Conservation (phyloP, 1,140 invertebrate species). For the Hylyphantes graminicola region DNA sequence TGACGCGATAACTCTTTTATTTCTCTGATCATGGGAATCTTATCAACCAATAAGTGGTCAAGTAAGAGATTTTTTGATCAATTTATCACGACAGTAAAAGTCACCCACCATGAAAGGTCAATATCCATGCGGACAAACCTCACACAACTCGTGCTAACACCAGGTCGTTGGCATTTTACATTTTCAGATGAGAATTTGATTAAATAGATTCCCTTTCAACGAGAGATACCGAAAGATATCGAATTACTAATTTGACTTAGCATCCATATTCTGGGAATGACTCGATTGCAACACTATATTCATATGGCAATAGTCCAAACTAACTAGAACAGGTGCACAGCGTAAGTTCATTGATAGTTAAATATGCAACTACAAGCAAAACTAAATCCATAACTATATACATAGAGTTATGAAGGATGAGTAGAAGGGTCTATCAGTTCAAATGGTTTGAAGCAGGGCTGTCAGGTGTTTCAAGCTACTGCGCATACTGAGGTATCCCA, state of each 20-base stretch:
- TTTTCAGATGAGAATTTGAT: slow-evolving; percentile 7
- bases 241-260: slow-evolving; percentile 25
- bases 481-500: too few species aligned
- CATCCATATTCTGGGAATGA: too few species aligned
- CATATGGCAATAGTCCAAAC: too few species aligned
- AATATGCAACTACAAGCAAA: too few species aligned
- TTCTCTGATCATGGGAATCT: background rate
- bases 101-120: slow-evolving; percentile 32
- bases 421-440: too few species aligned
- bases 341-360: too few species aligned
- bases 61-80: slow-evolving; percentile 1
- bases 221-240: slow-evolving; percentile 1
- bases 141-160: background rate
- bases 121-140: slow-evolving; percentile 17
- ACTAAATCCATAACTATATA: too few species aligned
- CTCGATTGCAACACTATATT: too few species aligned
- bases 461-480: too few species aligned
- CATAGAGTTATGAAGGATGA: too few species aligned
- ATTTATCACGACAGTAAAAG: slow-evolving; percentile 34
- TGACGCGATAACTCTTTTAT: background rate
- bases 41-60: slow-evolving; percentile 17
- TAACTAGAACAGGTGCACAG: too few species aligned
- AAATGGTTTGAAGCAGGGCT: too few species aligned
- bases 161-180: slow-evolving; percentile 40
- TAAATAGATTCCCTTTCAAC: slow-evolving; percentile 9